A percentile compares a stretch with the other conserved stretches of the same genome.
Evolutionary conservation across 2,888 invertebrate species (phyloP).

Genomic region (Chironomus tentans): DNA sequence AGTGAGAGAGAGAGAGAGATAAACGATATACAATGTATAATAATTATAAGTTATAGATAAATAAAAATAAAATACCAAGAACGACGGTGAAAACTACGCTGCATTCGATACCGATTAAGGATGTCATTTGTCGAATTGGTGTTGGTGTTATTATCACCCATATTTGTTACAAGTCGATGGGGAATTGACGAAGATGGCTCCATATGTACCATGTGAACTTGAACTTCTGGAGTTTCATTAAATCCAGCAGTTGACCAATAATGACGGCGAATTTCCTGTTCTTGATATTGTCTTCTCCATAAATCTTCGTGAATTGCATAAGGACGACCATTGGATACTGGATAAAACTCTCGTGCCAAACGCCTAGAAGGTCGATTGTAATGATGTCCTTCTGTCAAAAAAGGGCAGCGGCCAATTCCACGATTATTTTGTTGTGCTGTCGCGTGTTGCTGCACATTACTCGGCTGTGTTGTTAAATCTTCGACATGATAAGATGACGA

Average conservation of each 20-base stretch:
- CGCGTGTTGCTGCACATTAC: neutral
- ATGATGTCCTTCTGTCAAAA: constrained; percentile 22
- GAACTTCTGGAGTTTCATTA: constrained; percentile 30
- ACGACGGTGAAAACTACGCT: neutral
- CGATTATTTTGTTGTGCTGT: no score
- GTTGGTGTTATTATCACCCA: neutral
- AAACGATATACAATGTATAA: no score
- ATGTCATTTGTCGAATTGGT: neutral
- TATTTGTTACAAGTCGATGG: neutral
- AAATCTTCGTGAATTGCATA: constrained; percentile 65
- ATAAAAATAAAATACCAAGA: neutral
- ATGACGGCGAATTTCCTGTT: constrained; percentile 49
- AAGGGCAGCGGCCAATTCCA: constrained; percentile 3
- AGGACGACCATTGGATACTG: neutral
- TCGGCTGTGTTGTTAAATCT: neutral
- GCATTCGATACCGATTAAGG: neutral
- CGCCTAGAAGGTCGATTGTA: constrained; percentile 15
- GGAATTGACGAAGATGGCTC: neutral
- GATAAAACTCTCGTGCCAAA: neutral
- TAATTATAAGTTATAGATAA: no score
- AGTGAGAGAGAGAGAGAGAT: neutral
- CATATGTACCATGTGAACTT: constrained; percentile 34
- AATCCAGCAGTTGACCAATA: constrained; percentile 38
- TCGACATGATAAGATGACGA: neutral
- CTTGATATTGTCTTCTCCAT: constrained; percentile 65